A percentile compares a stretch with the other conserved stretches of the same genome.
phyloP scores from a whole-genome alignment of 2,797 vertebrate species.

The Eurystomus glaucurus region DNA sequence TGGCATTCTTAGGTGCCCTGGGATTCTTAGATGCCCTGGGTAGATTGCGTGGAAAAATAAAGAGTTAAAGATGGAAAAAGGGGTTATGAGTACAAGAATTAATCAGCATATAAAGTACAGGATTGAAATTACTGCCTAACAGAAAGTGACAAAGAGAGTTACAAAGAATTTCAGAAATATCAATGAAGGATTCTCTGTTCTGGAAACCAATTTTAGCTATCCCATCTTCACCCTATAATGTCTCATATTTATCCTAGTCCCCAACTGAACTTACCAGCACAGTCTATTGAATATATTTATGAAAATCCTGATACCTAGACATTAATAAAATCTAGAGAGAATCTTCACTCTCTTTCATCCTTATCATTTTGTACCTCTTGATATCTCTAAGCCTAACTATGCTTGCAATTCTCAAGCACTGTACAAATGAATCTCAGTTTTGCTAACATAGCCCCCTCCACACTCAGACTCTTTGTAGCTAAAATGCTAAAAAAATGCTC shows the following conservation, averaged over 20 bases:
- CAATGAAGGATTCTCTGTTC: not conserved
- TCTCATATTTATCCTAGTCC: not conserved
- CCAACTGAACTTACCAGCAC: not conserved
- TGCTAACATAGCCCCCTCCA: not conserved
- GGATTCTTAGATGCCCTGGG: not conserved
- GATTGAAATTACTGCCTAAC: not conserved
- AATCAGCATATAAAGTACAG: not conserved
- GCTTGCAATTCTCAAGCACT: not conserved
- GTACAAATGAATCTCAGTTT: not conserved
- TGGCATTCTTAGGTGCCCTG: too few relatives aligned
- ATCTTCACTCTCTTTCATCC: not conserved
- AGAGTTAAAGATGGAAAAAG: not conserved
- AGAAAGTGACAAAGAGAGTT: not conserved
- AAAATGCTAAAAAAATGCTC: not conserved
- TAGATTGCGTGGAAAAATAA: not conserved
- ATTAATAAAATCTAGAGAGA: not conserved
- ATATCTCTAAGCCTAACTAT: not conserved
- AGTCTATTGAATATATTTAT: not conserved
- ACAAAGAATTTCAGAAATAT: slow-evolving; percentile 10
- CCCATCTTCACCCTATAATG: not conserved
- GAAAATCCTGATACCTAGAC: not conserved
- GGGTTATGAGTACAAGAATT: not conserved
- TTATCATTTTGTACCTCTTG: not conserved
- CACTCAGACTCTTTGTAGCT: not conserved
- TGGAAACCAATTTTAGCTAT: not conserved